Conservation (phyloP, 1,140 invertebrate species). For the Drosophila leontia region DNA sequence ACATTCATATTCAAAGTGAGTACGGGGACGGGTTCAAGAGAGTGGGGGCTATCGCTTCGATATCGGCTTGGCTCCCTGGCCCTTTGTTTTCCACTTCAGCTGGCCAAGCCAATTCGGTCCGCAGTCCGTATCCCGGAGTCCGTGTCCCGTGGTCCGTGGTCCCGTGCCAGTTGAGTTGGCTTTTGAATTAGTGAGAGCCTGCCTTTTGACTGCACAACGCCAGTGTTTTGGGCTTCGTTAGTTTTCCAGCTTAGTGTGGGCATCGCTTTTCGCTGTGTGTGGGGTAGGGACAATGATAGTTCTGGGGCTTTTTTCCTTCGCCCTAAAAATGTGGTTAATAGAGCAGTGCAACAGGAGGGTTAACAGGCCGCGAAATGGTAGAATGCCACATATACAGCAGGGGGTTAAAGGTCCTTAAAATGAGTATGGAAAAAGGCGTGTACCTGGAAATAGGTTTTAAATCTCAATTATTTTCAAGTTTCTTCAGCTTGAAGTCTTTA, state of each 20-base stretch:
- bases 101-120: slow-evolving; percentile 31
- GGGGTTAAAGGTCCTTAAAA: not conserved
- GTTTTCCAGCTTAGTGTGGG: slow-evolving; percentile 51
- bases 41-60: not conserved
- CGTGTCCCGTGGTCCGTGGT: slow-evolving; percentile 17
- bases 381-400: not conserved
- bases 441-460: not conserved
- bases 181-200: slow-evolving; percentile 74
- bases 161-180: slow-evolving; percentile 72
- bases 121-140: slow-evolving; percentile 6
- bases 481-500: no score
- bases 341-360: slow-evolving; percentile 58
- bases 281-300: slow-evolving; percentile 29
- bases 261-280: slow-evolving; percentile 11
- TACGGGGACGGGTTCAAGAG: slow-evolving; percentile 32
- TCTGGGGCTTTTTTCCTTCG: slow-evolving; percentile 4
- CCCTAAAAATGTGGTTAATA: slow-evolving; percentile 56
- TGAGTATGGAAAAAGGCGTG: not conserved
- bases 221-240: slow-evolving; percentile 79
- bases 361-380: slow-evolving; percentile 46
- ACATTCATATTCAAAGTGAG: slow-evolving; percentile 97
- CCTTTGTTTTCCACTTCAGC: slow-evolving; percentile 57
- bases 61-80: slow-evolving; percentile 2
- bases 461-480: not conserved
- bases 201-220: slow-evolving; percentile 77